These are phyloP conservation scores for Acronicta alni DNA, from an alignment of 2,888 invertebrate species.

Conservation along the genomic window DNA sequence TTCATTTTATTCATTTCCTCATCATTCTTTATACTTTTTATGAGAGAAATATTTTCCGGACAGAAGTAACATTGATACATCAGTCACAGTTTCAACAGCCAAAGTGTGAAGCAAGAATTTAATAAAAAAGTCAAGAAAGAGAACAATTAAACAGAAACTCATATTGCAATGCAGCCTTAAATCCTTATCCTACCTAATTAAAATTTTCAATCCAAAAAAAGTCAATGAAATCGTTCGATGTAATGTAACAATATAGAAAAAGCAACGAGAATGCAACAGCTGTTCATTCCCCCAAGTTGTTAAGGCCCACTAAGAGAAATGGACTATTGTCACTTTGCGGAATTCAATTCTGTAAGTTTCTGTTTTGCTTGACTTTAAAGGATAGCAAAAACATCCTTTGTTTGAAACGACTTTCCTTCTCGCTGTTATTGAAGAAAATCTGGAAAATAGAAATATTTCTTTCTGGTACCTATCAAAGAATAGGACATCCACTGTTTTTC, in stretches of 20 bases:
- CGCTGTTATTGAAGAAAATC: slow-evolving; percentile 1
- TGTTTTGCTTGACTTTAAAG: slow-evolving; percentile 19
- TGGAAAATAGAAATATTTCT: too few relatives aligned
- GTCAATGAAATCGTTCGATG: neutral
- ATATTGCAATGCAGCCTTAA: neutral
- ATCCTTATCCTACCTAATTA: neutral
- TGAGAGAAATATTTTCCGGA: too few relatives aligned
- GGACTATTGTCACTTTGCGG: slow-evolving; percentile 42
- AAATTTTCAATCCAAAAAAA: slow-evolving; percentile 10
- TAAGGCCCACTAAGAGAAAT: slow-evolving; percentile 28
- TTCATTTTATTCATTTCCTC: too few relatives aligned
- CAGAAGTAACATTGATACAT: too few relatives aligned
- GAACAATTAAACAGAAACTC: too few relatives aligned
- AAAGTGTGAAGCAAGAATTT: too few relatives aligned
- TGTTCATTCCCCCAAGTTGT: slow-evolving; percentile 22
- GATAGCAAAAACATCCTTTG: slow-evolving; percentile 21
- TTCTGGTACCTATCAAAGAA: too few relatives aligned
- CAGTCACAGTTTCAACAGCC: too few relatives aligned
- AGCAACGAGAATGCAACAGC: slow-evolving; percentile 32
- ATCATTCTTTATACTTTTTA: too few relatives aligned
- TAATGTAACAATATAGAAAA: slow-evolving; percentile 5
- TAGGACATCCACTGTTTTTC: too few relatives aligned
- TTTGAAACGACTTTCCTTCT: slow-evolving; percentile 10
- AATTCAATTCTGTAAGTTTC: slow-evolving; percentile 40
- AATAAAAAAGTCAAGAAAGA: too few relatives aligned